phyloP scores from a whole-genome alignment of 92 coral and sea anemone species.

The Montipora capitata region DNA sequence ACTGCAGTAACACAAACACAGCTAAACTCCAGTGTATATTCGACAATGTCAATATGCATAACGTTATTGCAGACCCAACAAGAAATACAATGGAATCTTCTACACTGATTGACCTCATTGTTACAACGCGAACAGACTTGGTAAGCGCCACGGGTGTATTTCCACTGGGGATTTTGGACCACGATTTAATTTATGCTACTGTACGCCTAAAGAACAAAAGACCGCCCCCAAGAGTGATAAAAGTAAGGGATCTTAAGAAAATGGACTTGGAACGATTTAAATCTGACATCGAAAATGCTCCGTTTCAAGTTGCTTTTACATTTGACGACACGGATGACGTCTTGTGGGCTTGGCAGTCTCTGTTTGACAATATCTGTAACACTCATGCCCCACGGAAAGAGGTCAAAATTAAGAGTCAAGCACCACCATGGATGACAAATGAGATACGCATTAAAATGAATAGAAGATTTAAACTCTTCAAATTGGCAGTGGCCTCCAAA shows the following conservation, averaged over 20 bases:
- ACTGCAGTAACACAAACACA: no score
- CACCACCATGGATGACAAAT: slow-evolving; percentile 43
- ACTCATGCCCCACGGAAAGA: slow-evolving; percentile 49
- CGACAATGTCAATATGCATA: no score
- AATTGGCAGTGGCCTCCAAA: slow-evolving; percentile 4
- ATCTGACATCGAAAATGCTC: neutral
- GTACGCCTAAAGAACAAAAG: no score
- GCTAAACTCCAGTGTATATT: no score
- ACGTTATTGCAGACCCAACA: no score
- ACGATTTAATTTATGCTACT: slow-evolving; percentile 22
- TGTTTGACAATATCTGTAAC: slow-evolving; percentile 39
- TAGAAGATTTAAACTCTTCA: slow-evolving; percentile 38
- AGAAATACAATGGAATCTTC: no score
- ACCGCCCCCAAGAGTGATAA: no score
- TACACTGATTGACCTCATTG: slow-evolving; percentile 38
- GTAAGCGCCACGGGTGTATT: slow-evolving; percentile 20
- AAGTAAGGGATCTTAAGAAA: no score
- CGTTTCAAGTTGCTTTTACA: no score
- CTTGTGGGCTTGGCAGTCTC: slow-evolving; percentile 34
- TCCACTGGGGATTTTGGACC: slow-evolving; percentile 10
- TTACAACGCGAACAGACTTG: slow-evolving; percentile 32
- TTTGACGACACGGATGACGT: slow-evolving; percentile 27
- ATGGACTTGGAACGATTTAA: no score
- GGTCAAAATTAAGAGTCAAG: slow-evolving; percentile 26
- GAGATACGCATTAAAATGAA: slow-evolving; percentile 35